phyloP scores from a whole-genome alignment of 2,888 invertebrate species.

The Lepidochitona cinerea region DNA sequence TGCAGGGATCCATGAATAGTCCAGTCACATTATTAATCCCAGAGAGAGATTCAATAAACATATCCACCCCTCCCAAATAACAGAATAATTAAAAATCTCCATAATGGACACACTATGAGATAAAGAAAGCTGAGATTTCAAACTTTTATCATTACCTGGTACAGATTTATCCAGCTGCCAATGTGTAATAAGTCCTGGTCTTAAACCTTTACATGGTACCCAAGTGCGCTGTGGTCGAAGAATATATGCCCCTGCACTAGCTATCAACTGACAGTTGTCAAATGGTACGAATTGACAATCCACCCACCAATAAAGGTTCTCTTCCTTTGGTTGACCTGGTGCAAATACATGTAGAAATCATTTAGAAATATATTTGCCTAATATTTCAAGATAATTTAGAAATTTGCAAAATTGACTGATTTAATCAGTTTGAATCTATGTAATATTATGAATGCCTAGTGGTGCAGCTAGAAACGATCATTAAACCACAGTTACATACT shows the following conservation, averaged over 20 bases:
- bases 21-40: too few species aligned
- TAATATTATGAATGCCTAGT: too few species aligned
- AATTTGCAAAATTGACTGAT: neutral
- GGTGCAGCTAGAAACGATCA: too few species aligned
- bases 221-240: constrained; percentile 36
- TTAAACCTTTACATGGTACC: constrained; percentile 28
- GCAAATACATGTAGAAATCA: neutral
- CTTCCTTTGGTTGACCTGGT: constrained; percentile 19
- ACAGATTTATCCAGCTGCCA: constrained; percentile 23
- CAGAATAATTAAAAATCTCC: too few species aligned
- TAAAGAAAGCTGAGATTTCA: too few species aligned
- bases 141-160: too few species aligned
- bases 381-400: neutral
- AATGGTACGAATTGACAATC: constrained; percentile 58
- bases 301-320: constrained; percentile 48
- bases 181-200: constrained; percentile 38
- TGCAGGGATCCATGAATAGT: too few species aligned
- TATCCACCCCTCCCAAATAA: too few species aligned
- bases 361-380: neutral
- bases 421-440: neutral
- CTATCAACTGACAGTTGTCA: constrained; percentile 44
- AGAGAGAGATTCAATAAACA: too few species aligned
- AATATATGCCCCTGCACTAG: constrained; percentile 40
- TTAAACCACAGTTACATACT: too few species aligned
- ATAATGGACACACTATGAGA: too few species aligned